Evolutionary conservation across 2,888 invertebrate genomes (phyloP), one percentile per base, ranked within the genome.

Genomic region (Furcula furcula): DNA sequence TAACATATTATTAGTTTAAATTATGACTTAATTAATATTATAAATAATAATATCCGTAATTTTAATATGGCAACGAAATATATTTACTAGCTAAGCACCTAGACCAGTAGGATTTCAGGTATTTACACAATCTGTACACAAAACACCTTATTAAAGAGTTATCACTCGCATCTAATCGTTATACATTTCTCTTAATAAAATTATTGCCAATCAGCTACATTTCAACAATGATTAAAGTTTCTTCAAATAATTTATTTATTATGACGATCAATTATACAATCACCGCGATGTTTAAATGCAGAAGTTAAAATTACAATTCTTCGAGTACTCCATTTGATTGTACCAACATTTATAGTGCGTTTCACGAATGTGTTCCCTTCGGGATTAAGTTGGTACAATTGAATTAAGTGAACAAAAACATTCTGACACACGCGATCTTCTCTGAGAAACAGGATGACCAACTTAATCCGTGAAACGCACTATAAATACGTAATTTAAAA

Each of bases 11-110:
- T 76, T 68, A 76, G 61, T 78, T 80, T 79, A 80, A 80, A 81
- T 81, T 81, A 80, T 78, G 70, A 77, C 82, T 85, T 82, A 84
- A 74, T 55, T 70, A 73, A 72, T 74, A 74, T 76, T 78, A 86
- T 85, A 87, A 83, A 86, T 86, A 83, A 85, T 80, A 74, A 78
- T 83, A 83, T 78, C 66, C 79, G 80, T 85, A 84, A 81, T 69
- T 77, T 83, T 87, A 87, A 86, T 88, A 88, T 88, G 88, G 88
- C 88, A 88, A 88, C 87, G 79, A 83, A 86, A 86, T 77, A 82
- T 75, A 79, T 82, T 79, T 78, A 77, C 78, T 82, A 79, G 74
- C 86, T 85, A 86, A 82, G 83, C 85, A 85, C 85, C 85, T 84
- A 81, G 65, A 76, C 70, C 74, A 74, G 71, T 76, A 82, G 82